Base-by-base conservation (phyloP, 2,797 vertebrate species). In the Linurgus olivaceus region DNA sequence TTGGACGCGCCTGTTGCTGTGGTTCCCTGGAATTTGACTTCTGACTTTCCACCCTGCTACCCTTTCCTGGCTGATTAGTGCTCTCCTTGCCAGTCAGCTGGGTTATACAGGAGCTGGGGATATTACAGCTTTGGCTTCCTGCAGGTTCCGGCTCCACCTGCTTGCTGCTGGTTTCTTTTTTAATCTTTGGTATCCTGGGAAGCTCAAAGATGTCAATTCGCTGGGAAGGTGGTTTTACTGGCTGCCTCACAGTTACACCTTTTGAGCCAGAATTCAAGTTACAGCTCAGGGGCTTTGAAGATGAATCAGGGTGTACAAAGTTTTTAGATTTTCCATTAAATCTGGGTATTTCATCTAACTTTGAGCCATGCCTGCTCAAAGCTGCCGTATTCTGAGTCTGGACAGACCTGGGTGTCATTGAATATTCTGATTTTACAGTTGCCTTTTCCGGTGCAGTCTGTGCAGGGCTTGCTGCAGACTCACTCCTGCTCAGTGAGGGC, bases 121-220 rank as follows among this genome's bases (percentile, higher is more conserved):
- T 94, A 58, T 97, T 96, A 5, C 72, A 85, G 9, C 62, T 96
- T 89, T 86, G 94, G 44, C 88, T 95, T 4, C 74, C 89, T 12
- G 90, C 0, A 0, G 97, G 86, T 50, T 86, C 91, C 0, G 70
- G n/a, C 23, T 95, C 97, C n/a, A 40, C 38, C 19, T 40, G 87
- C 26, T 92, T 86, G 40, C 79, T 82, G 62, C 77, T 54, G 57
- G 94, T 91, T 84, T 98, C 98, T 84, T 97, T 98, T 96, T 98
- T 99, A 95, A 99, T 98, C 98, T 99, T 99, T 97, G 99, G 99
- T 98, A 99, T 99, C 96, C 98, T 98, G 67, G 99, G 99, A 80
- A 99, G 98, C 85, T 98, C 98, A 4, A 98, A 98, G 79, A 99
- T 98, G 78, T 99, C 98, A 12, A 98, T 80, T 86, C 97, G 97